Evolutionary conservation across 2,797 vertebrate species (phyloP), one percentile per base, ranked within the genome.

Genomic region (Poecilia velifera): DNA sequence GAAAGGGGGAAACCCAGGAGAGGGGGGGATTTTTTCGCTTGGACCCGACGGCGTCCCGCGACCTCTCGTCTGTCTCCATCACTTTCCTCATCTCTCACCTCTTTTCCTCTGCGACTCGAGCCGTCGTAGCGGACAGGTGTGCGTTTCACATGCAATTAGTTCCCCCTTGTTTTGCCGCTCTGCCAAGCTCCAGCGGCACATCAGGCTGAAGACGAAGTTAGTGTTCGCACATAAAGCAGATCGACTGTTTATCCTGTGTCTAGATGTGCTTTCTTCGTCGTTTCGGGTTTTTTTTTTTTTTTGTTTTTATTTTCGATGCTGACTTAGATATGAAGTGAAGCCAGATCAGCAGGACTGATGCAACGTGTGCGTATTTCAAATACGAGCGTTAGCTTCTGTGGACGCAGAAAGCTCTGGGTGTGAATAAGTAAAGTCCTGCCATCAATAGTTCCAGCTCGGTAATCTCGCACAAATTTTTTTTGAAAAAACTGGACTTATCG

Each of bases 121-220:
- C 74, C 77, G 80, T 71, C 70, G 81, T 85, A 71, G 84, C 80
- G 77, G 85, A 90, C 90, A 91, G 89, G 88, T 93, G 91, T 84
- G 84, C 83, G 84, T 91, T 92, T 92, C 90, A 92, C 90, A 93
- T 84, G 10, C 86, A 90, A 87, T 92, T 94, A 92, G 89, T 90
- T 92, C 80, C 84, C 80, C 83, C 81, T 86, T 86, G 85, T 92
- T 91, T 91, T 93, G 90, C 88, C 90, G 92, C 88, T 90, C 87
- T 84, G 82, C 76, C 62, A 51, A 89, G 82, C 85, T 88, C 81
- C 80, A 83, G 82, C 79, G 84, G 90, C 85, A 79, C 77, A 82
- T 62, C 81, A 71, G 75, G 74, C 55, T 45, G 78, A 86, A 66
- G 80, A 83, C 53, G 14, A 68, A 28, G 8, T 70, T 74, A 46